Evolutionary conservation across 2,888 invertebrate species (phyloP).

Genomic region (Andrena praecox): DNA sequence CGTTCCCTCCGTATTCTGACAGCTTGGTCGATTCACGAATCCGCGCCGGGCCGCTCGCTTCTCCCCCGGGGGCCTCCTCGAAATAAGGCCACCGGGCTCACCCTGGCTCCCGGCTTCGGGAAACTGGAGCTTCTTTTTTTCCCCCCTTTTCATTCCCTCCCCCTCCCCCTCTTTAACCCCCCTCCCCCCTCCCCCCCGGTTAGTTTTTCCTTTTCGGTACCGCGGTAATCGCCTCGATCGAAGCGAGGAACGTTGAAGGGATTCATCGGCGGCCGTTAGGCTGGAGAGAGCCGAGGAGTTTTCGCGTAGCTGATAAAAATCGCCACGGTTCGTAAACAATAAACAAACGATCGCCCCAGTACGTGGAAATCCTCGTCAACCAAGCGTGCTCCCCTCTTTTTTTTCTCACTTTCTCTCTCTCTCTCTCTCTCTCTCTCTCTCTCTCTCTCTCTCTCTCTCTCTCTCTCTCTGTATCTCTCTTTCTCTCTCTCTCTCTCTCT

Average conservation of each 20-base stretch:
- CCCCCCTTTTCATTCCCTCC: not conserved
- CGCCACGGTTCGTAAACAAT: constrained; percentile 42
- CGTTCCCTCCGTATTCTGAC: constrained; percentile 69
- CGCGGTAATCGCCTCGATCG: not conserved
- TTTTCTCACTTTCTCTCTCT: not conserved
- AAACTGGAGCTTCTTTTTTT: not conserved
- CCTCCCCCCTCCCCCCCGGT: too few relatives aligned
- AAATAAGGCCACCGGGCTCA: constrained; percentile 67
- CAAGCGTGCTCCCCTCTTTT: constrained; percentile 24
- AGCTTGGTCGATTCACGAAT: constrained; percentile 81
- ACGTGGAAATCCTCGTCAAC: constrained; percentile 49
- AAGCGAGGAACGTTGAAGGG: not conserved
- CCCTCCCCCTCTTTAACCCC: too few relatives aligned
- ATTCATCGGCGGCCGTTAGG: not conserved
- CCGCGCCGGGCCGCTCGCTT: constrained; percentile 73
- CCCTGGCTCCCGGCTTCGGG: not conserved
- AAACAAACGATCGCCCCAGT: constrained; percentile 40
- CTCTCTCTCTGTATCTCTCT: not conserved
- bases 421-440: too few relatives aligned
- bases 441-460: too few relatives aligned
- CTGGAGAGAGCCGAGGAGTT: not conserved
- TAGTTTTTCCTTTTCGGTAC: not conserved
- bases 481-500: constrained; percentile 1
- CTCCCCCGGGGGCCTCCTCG: constrained; percentile 75
- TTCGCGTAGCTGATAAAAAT: constrained; percentile 36